These are phyloP conservation scores for Macquaria australasica DNA, from an alignment of 2,113 vertebrate genomes.

Conservation along the genomic window DNA sequence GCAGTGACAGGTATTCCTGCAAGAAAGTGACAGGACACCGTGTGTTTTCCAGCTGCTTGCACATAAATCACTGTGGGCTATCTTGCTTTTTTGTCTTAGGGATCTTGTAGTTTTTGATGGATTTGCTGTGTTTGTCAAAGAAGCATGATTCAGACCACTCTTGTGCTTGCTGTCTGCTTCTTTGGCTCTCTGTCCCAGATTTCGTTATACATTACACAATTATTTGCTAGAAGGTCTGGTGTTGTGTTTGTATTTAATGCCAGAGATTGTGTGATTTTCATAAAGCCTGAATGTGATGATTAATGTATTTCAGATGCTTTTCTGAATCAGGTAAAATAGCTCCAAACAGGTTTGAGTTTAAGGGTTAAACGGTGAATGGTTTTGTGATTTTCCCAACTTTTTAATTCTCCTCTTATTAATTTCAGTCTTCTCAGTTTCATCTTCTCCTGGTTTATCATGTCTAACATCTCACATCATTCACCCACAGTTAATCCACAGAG, in stretches of 20 bases:
- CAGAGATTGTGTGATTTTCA: background rate
- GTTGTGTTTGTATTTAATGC: background rate
- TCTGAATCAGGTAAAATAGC: background rate
- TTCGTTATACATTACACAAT: background rate
- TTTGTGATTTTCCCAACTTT: conserved; percentile 2
- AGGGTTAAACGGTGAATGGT: background rate
- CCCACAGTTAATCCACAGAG: conserved; percentile 8
- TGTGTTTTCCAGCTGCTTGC: conserved; percentile 32
- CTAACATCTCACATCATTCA: conserved; percentile 20
- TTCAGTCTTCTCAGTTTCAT: background rate
- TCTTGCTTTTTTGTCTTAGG: background rate
- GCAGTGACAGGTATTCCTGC: conserved; percentile 37
- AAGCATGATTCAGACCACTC: background rate
- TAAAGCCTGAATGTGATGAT: background rate
- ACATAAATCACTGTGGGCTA: background rate
- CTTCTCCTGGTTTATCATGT: background rate
- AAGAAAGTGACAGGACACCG: conserved; percentile 6
- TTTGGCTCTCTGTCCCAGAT: background rate
- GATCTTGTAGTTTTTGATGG: conserved; percentile 14
- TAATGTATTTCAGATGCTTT: too few relatives aligned
- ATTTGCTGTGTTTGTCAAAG: conserved; percentile 13
- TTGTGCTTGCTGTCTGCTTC: conserved; percentile 1
- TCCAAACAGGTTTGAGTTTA: background rate
- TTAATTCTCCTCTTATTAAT: conserved; percentile 5
- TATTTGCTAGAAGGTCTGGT: background rate